A percentile compares a stretch with the other conserved stretches of the same genome.
Conservation (phyloP, 2,797 vertebrate species). For the Agapornis canus region DNA sequence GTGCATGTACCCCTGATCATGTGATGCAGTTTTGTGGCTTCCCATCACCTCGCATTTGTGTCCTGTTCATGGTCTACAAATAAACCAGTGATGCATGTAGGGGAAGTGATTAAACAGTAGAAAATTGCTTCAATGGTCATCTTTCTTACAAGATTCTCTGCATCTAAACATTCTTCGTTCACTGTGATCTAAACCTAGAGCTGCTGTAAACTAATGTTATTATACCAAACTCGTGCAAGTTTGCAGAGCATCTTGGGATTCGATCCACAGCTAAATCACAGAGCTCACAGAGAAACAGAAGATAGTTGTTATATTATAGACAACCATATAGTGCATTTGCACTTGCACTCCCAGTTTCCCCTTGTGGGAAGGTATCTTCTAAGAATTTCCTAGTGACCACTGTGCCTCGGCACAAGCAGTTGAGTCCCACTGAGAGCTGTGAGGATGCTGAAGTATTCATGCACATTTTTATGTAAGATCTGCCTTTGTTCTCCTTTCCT, state of each 20-base stretch:
- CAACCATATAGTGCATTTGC: background rate
- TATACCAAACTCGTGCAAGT: background rate
- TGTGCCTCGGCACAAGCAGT: background rate
- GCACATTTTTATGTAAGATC: background rate
- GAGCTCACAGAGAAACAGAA: background rate
- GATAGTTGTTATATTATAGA: background rate
- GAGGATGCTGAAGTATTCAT: background rate
- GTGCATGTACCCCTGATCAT: background rate
- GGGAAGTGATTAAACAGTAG: background rate
- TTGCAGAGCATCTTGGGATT: background rate
- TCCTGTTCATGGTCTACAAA: background rate
- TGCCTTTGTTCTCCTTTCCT: background rate
- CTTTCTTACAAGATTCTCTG: background rate
- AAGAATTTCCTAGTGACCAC: background rate
- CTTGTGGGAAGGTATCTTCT: background rate
- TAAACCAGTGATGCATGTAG: background rate
- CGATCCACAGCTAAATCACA: background rate
- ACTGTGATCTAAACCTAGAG: background rate
- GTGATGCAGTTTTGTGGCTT: background rate
- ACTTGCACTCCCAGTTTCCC: fast-evolving
- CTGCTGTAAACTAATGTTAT: background rate
- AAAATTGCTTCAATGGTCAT: background rate
- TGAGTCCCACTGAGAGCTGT: background rate
- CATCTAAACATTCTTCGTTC: background rate
- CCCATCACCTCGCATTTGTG: background rate